These are phyloP conservation scores for Muntiacus reevesi DNA, from an alignment of 2,113 vertebrate species.

Conservation along the genomic window DNA sequence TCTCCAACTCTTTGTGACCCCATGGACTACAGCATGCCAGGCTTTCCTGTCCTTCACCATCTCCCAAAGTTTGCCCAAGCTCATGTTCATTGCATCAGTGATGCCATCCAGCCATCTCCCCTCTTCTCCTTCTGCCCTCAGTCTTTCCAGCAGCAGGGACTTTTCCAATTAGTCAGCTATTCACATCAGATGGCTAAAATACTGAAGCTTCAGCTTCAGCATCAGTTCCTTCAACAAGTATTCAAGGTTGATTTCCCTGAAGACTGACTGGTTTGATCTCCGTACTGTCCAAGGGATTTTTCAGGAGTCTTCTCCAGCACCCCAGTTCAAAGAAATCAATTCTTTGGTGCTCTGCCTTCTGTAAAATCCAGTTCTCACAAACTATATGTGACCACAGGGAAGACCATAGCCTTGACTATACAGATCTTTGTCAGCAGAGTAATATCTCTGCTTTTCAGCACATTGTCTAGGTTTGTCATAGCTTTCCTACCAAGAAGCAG, in stretches of 20 bases:
- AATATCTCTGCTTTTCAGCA: background rate
- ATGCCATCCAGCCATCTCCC: background rate
- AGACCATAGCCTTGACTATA: background rate
- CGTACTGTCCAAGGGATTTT: accelerated
- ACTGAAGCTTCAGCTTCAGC: background rate
- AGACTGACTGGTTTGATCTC: background rate
- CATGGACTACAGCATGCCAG: background rate
- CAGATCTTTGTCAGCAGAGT: background rate
- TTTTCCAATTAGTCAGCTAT: background rate
- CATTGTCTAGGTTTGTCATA: background rate
- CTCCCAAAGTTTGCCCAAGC: background rate
- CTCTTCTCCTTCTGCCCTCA: background rate
- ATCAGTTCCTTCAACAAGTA: background rate
- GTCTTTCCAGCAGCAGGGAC: background rate
- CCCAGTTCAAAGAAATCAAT: background rate
- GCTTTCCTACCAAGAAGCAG: background rate
- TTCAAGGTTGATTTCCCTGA: background rate
- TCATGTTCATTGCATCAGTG: background rate
- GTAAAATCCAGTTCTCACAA: background rate
- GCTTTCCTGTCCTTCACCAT: background rate
- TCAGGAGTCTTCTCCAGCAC: background rate
- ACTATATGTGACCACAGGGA: background rate
- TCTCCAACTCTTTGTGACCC: background rate
- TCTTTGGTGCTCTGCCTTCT: background rate
- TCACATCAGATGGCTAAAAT: background rate